Evolutionary conservation across 2,113 vertebrate genomes (phyloP).

Genomic region (Ceyx cyanopectus): DNA sequence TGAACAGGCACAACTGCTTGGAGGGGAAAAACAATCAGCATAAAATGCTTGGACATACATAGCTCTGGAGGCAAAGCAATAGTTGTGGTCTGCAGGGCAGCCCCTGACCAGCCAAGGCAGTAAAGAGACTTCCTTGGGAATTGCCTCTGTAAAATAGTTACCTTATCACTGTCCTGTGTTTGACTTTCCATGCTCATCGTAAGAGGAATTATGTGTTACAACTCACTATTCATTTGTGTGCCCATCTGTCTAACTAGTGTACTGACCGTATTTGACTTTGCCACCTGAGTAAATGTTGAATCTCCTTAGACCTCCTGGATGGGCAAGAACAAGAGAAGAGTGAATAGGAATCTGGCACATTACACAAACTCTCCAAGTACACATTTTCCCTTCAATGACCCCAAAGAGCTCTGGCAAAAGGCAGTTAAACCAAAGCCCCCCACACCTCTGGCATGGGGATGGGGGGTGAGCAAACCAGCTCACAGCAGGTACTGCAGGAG

Average conservation of each 20-base stretch:
- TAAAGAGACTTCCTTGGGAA: background rate
- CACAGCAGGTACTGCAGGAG: background rate
- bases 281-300: background rate
- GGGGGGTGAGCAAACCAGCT: background rate
- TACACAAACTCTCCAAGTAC: background rate
- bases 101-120: background rate
- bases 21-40: background rate
- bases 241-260: background rate
- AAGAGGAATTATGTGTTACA: background rate
- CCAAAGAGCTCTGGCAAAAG: background rate
- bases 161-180: background rate
- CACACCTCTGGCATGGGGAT: accelerated
- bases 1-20: background rate
- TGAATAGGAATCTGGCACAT: background rate
- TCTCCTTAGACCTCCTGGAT: background rate
- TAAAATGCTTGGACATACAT: background rate
- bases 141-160: background rate
- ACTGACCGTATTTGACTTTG: background rate
- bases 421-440: accelerated
- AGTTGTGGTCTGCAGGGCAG: background rate
- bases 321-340: background rate
- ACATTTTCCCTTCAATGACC: background rate
- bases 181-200: background rate
- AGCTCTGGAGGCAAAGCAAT: background rate
- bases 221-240: background rate